Conservation (phyloP, 2,888 invertebrate species). For the Suillia variegata region DNA sequence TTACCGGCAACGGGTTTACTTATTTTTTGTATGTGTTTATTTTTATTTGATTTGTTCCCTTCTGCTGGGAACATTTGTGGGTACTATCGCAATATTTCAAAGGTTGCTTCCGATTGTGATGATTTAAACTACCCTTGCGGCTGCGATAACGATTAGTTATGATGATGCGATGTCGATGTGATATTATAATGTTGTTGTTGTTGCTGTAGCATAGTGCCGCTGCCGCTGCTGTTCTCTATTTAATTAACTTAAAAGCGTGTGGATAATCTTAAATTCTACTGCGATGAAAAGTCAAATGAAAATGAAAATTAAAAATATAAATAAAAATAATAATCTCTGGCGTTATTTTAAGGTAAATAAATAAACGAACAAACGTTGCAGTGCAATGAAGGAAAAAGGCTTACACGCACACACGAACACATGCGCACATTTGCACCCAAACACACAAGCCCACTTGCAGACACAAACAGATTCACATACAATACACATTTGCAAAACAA, state of each 20-base stretch:
- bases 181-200: conserved; percentile 21
- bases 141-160: conserved; percentile 34
- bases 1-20: no score
- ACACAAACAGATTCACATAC: not conserved
- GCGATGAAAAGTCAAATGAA: conserved; percentile 51
- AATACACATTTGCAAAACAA: conserved; percentile 8
- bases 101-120: no score
- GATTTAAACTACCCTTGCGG: conserved; percentile 38
- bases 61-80: no score
- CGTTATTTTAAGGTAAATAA: conserved; percentile 6
- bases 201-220: not conserved
- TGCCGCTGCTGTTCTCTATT: conserved; percentile 35
- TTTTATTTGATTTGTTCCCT: no score
- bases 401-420: conserved; percentile 5
- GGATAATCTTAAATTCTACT: conserved; percentile 49
- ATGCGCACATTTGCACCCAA: not conserved
- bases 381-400: not conserved
- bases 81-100: conserved; percentile 7
- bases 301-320: conserved; percentile 34
- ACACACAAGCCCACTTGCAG: no score
- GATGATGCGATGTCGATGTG: no score
- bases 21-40: no score
- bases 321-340: conserved; percentile 19
- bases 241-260: conserved; percentile 58
- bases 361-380: not conserved